A percentile compares a stretch with the other conserved stretches of the same genome.
Evolutionary conservation across 2,888 invertebrate genomes (phyloP).

Genomic region (Antheraea assamensis): DNA sequence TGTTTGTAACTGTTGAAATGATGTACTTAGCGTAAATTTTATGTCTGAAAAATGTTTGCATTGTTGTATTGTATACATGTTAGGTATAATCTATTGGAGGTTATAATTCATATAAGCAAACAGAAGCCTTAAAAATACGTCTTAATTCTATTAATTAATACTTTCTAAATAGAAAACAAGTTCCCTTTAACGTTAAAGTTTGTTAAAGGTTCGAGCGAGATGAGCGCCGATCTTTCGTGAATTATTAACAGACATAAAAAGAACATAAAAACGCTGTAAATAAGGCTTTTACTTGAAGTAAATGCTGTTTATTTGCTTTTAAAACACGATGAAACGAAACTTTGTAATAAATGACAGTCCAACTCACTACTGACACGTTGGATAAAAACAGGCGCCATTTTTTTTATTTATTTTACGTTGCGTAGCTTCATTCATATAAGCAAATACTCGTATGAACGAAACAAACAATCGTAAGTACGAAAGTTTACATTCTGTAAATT

Average conservation of each 20-base stretch:
- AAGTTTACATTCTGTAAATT: neutral
- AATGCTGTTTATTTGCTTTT: conserved; percentile 13
- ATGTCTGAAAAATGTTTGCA: too few relatives aligned
- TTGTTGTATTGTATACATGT: too few relatives aligned
- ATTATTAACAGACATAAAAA: conserved; percentile 11
- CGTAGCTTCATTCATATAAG: too few relatives aligned
- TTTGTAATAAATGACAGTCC: neutral
- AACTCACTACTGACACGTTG: neutral
- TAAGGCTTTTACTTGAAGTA: neutral
- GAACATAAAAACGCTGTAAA: neutral
- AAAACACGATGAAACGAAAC: conserved; percentile 14
- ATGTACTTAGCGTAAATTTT: too few relatives aligned
- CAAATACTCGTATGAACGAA: too few relatives aligned
- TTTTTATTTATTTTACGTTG: neutral
- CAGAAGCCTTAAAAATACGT: too few relatives aligned
- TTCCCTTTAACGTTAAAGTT: conserved; percentile 1
- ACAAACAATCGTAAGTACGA: too few relatives aligned
- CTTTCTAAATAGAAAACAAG: neutral
- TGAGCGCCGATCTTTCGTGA: conserved; percentile 7
- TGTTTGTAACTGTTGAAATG: neutral
- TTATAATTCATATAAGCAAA: neutral
- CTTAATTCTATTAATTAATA: neutral
- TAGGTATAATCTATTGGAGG: neutral
- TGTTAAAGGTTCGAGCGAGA: neutral
- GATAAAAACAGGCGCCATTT: neutral